Base-by-base conservation (phyloP, 2,113 vertebrate species). In the Pogonocichla stellata region DNA sequence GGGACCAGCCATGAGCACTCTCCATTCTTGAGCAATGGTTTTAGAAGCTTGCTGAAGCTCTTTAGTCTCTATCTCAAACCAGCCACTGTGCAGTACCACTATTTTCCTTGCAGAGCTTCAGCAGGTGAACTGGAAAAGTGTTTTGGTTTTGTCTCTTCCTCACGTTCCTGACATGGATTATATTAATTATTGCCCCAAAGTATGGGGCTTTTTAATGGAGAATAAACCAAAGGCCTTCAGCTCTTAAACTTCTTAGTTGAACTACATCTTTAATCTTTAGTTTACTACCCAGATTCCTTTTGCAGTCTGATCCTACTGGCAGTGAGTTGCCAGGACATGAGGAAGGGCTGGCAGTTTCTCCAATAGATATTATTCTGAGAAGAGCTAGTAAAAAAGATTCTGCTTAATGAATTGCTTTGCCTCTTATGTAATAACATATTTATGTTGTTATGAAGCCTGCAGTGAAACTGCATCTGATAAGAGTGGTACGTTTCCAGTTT, bases 401-500 rank as follows among this genome's bases (percentile, higher is more conserved):
- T 78, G 26, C 62, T 92, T 90, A 92, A 95, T 87, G 17, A 82
- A 94, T 92, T 77, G 54, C 64, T 94, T 94, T 62, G 19, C 31
- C 29, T 80, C 43, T 77, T 91, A 66, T 34, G 15, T 74, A 94
- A 40, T 80, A 86, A 78, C 47, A 31, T 92, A 92, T 92, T 88
- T 90, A 38, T 45, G 36, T 84, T 88, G 40, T 86, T 94, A 20
- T 36, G 31, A 92, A 90, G 71, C 53, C 54, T 61, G n/a, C 70
- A 84, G 8, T 80, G 77, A 80, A 92, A 50, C 84, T 80, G 64
- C 25, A 53, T 92, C 83, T 87, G 72, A 73, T 86, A 83, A 64
- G 90, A 95, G 69, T 56, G 80, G 77, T 72, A 74, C 58, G 42
- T 94, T 96, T 94, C 73, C 81, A 94, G 75, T 73, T 90, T 90